Conservation (phyloP, 2,113 vertebrate species). For the Saimiri boliviensis region DNA sequence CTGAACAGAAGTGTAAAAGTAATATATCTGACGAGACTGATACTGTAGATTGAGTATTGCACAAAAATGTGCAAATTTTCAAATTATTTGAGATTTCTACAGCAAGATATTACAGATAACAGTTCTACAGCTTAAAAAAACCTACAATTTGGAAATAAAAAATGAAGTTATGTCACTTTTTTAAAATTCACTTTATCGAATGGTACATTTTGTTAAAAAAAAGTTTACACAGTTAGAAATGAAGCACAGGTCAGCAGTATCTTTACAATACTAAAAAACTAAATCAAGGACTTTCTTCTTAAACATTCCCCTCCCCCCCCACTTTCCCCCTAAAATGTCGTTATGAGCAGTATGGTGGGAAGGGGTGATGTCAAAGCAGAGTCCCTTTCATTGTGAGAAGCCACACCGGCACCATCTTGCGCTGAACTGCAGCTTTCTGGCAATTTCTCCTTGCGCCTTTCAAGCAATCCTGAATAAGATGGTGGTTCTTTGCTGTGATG, state of each 20-base stretch:
- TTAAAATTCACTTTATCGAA: constrained; percentile 89
- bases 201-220: constrained; percentile 93
- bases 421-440: constrained; percentile 83
- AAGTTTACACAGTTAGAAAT: constrained; percentile 97
- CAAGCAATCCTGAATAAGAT: constrained; percentile 85
- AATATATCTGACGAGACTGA: constrained; percentile 83
- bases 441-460: constrained; percentile 85
- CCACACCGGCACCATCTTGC: constrained; percentile 85
- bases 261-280: constrained; percentile 99
- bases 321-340: constrained; percentile 88
- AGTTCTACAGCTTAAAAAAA: constrained; percentile 94
- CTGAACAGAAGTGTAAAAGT: constrained; percentile 80
- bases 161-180: constrained; percentile 88
- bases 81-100: constrained; percentile 88
- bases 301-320: constrained; percentile 86
- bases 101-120: constrained; percentile 91
- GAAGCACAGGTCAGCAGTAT: constrained; percentile 98
- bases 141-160: constrained; percentile 86
- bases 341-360: constrained; percentile 89
- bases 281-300: constrained; percentile 94
- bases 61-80: constrained; percentile 90
- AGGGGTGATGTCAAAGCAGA: constrained; percentile 84
- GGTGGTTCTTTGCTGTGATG: constrained; percentile 86
- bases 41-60: constrained; percentile 86
- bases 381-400: constrained; percentile 84